Base-by-base conservation (phyloP, 2,888 invertebrate genomes). In the Rhogogaster chlorosoma region DNA sequence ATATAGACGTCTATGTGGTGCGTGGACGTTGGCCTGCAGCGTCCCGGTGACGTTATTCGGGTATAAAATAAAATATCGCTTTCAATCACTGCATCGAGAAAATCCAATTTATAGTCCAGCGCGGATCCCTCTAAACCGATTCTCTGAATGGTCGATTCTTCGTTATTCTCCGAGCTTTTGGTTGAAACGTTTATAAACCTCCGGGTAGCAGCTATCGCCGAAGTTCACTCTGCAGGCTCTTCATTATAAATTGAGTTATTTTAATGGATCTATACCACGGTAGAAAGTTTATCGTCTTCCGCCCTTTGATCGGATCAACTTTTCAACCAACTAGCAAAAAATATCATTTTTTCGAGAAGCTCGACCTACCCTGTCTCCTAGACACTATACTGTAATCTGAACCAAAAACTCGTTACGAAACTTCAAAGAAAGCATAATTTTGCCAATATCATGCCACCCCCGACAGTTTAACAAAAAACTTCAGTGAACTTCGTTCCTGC, bases 11-110 rank as follows among this genome's bases (percentile, higher is more conserved):
- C n/a, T 22, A 38, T 10, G 6, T 4, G 10, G 61, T 38, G 7
- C 7, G 5, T 38, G 49, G 53, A 29, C n/a, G 77, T 29, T 53
- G 77, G 49, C 29, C 53, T 22, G 18, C n/a, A 26, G 29, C 18
- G 38, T 53, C n/a, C 53, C n/a, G 32, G 26, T 38, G 78, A 80
- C 78, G 78, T 38, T 80, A 61, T 80, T 57, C 12, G 77, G 45
- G 77, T 84, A 78, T 84, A 61, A 82, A 84, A 84, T 84, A 78
- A 77, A 84, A 84, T 84, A 78, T 78, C 77, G 77, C 78, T 84
- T 84, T 84, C 84, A 77, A 84, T 84, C 84, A 84, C 78, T 77
- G 83, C 67, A 64, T 61, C 12, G 29, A 29, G 78, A 84, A 64
- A 78, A 84, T 84, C 84, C 84, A 84, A 84, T 84, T 84, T 67